These are phyloP conservation scores for Dermochelys coriacea DNA, from an alignment of 2,797 vertebrate genomes.

Conservation along the genomic window DNA sequence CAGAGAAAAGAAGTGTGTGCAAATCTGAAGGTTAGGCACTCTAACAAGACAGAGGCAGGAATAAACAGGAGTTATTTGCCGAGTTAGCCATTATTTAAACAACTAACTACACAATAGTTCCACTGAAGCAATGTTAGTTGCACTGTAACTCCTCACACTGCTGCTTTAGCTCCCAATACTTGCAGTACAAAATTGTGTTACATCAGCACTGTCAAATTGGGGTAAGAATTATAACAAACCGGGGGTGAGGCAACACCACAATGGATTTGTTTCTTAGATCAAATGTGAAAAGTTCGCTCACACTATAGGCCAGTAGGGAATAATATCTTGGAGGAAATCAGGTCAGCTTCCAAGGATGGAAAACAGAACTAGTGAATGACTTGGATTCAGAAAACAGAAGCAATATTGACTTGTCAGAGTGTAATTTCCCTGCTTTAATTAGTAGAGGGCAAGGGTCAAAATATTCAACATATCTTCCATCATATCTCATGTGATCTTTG, in stretches of 20 bases:
- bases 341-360: not conserved
- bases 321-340: not conserved
- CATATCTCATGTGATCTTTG: not conserved
- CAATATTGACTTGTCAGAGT: not conserved
- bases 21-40: not conserved
- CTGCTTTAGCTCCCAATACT: not conserved
- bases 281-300: not conserved
- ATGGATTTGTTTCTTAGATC: not conserved
- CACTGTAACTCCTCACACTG: not conserved
- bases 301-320: not conserved
- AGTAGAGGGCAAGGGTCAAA: not conserved
- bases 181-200: not conserved
- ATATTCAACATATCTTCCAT: not conserved
- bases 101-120: not conserved
- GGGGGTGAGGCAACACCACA: not conserved
- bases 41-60: not conserved
- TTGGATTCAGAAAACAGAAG: not conserved
- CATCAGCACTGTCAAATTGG: not conserved
- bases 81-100: not conserved
- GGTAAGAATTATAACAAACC: not conserved
- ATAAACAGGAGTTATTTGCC: not conserved
- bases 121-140: fast-evolving
- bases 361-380: not conserved
- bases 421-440: not conserved
- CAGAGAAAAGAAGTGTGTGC: not conserved